Evolutionary conservation across 2,888 invertebrate genomes (phyloP).

Genomic region (Lithosia quadra): DNA sequence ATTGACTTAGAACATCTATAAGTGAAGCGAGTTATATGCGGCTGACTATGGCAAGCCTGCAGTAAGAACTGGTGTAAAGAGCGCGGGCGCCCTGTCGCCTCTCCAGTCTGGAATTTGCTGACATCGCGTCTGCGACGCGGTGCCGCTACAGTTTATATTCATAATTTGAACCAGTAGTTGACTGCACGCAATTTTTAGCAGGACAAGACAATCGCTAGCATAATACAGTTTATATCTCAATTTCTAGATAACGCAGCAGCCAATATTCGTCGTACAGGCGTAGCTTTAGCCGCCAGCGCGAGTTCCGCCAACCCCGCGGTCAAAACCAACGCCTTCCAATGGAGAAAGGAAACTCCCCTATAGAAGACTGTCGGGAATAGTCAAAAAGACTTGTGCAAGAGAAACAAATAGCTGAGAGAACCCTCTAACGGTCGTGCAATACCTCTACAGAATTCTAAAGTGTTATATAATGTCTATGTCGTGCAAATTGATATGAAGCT

Average conservation of each 20-base stretch:
- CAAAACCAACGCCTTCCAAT: slow-evolving; percentile 92
- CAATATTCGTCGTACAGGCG: slow-evolving; percentile 87
- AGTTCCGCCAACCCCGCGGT: slow-evolving; percentile 88
- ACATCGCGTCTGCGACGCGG: no score
- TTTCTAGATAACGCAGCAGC: slow-evolving; percentile 87
- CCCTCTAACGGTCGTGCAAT: neutral
- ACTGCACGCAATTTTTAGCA: no score
- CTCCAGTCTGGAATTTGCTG: no score
- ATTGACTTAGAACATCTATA: no score
- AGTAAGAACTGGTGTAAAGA: no score
- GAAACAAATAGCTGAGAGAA: slow-evolving; percentile 6
- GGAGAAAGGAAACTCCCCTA: slow-evolving; percentile 94
- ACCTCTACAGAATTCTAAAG: neutral
- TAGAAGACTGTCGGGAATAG: slow-evolving; percentile 48
- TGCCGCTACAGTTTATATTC: no score
- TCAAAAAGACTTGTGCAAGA: slow-evolving; percentile 1
- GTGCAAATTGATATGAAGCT: slow-evolving; percentile 2
- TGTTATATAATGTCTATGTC: neutral
- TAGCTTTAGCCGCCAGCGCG: slow-evolving; percentile 84
- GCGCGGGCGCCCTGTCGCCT: no score
- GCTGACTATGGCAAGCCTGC: no score
- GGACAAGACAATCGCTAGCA: no score
- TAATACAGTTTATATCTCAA: neutral
- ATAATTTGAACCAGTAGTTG: no score
- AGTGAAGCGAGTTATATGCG: no score